Evolutionary conservation across 2,888 invertebrate species (phyloP).

Genomic region (Uropetala carovei): DNA sequence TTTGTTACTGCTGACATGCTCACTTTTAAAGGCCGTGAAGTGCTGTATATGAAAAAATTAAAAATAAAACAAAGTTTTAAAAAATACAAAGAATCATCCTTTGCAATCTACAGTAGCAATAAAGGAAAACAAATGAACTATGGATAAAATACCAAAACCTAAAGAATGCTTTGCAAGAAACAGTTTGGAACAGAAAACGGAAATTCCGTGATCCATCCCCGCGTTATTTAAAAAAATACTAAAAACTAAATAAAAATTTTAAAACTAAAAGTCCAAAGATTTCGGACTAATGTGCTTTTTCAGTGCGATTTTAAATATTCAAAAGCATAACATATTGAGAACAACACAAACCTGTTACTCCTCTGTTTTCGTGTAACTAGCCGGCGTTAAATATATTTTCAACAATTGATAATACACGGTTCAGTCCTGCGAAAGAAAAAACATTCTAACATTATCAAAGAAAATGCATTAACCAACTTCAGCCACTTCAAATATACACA

Average conservation of each 20-base stretch:
- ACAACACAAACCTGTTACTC: background rate
- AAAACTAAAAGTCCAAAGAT: background rate
- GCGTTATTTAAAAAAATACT: background rate
- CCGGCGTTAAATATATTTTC: background rate
- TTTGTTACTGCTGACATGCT: too few relatives aligned
- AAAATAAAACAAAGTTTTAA: too few relatives aligned
- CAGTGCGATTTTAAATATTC: background rate
- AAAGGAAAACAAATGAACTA: too few relatives aligned
- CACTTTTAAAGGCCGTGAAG: too few relatives aligned
- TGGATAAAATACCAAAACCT: too few relatives aligned
- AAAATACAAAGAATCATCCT: too few relatives aligned
- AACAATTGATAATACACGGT: background rate
- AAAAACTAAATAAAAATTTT: background rate
- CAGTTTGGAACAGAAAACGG: too few relatives aligned
- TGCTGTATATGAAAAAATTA: too few relatives aligned
- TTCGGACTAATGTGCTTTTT: background rate
- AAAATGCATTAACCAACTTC: background rate
- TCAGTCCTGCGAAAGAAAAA: constrained; percentile 15
- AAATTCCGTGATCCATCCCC: too few relatives aligned
- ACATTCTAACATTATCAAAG: background rate
- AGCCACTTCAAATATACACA: background rate
- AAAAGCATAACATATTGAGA: background rate
- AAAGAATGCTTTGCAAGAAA: too few relatives aligned
- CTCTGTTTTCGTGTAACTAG: background rate
- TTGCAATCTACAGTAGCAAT: too few relatives aligned